These are phyloP conservation scores for Otocyon megalotis DNA, from an alignment of 2,113 vertebrate genomes.

Conservation along the genomic window DNA sequence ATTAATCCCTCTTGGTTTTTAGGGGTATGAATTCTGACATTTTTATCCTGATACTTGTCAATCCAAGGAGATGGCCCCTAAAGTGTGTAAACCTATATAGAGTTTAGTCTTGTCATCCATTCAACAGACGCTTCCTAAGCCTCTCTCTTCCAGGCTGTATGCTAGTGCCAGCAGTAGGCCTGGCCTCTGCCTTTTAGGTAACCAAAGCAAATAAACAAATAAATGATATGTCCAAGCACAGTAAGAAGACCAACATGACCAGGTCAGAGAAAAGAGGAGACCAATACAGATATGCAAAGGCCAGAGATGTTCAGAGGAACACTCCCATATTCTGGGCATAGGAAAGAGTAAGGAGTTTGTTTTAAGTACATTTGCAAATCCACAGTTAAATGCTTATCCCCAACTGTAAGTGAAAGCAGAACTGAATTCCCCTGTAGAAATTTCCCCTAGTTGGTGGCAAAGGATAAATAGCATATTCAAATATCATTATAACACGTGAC, in stretches of 20 bases:
- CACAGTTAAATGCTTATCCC: not conserved
- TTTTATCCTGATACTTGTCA: not conserved
- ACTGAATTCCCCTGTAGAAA: constrained; percentile 61
- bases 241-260: not conserved
- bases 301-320: not conserved
- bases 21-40: not conserved
- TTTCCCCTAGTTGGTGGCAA: constrained; percentile 64
- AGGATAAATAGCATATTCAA: constrained; percentile 54
- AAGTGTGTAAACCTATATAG: not conserved
- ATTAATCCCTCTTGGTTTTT: not conserved
- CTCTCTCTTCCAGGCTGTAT: not conserved
- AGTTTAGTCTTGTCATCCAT: not conserved
- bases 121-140: not conserved
- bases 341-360: not conserved
- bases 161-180: not conserved
- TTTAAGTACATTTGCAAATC: not conserved
- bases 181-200: not conserved
- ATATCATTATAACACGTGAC: constrained; percentile 66
- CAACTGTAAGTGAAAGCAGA: constrained; percentile 64
- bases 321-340: not conserved
- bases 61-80: not conserved
- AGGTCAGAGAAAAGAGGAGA: not conserved
- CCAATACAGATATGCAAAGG: fast-evolving
- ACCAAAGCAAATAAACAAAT: not conserved
- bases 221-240: not conserved